These are phyloP conservation scores for Papilio polytes DNA, from an alignment of 1,140 invertebrate genomes.

Conservation along the genomic window DNA sequence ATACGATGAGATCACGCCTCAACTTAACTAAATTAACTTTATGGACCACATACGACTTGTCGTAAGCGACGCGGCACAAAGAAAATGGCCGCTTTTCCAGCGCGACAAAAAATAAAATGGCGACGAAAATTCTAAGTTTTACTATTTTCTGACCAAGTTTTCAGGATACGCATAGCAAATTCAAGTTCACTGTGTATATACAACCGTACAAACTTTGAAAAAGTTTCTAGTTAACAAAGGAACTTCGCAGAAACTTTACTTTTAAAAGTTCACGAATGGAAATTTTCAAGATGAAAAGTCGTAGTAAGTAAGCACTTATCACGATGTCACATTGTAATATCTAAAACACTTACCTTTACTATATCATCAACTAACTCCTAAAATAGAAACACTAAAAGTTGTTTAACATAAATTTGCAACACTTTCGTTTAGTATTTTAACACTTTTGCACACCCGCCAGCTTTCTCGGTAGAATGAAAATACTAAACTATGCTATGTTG, in stretches of 20 bases:
- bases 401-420: conserved; percentile 60
- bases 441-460: conserved; percentile 83
- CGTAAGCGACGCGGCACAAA: conserved; percentile 84
- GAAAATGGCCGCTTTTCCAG: conserved; percentile 85
- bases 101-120: conserved; percentile 85
- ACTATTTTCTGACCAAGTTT: conserved; percentile 80
- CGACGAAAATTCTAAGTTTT: conserved; percentile 84
- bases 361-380: conserved; percentile 75
- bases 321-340: conserved; percentile 54
- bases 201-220: conserved; percentile 57
- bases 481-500: conserved; percentile 81
- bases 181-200: conserved; percentile 54
- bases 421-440: conserved; percentile 60
- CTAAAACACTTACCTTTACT: conserved; percentile 76
- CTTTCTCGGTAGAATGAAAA: conserved; percentile 81
- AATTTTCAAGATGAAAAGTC: conserved; percentile 84
- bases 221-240: conserved; percentile 71
- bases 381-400: conserved; percentile 59
- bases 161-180: conserved; percentile 57
- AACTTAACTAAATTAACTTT: conserved; percentile 83
- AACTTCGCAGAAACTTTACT: conserved; percentile 76
- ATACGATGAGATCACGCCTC: conserved; percentile 78
- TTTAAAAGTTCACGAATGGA: conserved; percentile 81
- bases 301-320: conserved; percentile 72
- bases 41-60: conserved; percentile 77